A percentile compares a stretch with the other conserved stretches of the same genome.
Conservation (phyloP, 2,888 invertebrate genomes). For the Lepidocyrtinus sp. region DNA sequence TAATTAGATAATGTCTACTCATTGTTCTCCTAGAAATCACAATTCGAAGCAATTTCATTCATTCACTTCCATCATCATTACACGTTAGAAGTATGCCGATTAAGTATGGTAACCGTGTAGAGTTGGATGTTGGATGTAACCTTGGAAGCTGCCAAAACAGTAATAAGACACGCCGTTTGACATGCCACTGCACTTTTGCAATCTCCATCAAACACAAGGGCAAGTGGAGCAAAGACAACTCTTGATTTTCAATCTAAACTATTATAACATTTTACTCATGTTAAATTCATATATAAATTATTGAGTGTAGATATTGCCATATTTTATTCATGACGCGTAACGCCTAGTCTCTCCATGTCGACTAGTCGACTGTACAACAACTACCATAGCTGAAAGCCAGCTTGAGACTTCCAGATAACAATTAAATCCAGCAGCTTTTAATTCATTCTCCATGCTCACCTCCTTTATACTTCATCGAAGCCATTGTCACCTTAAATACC, state of each 20-base stretch:
- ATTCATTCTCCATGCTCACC: background rate
- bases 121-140: background rate
- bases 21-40: background rate
- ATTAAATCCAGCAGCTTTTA: conserved; percentile 1
- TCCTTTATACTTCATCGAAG: background rate
- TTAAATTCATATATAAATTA: background rate
- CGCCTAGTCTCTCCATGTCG: conserved; percentile 5
- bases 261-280: too few relatives aligned
- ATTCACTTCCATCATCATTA: conserved; percentile 1
- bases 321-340: conserved; percentile 9
- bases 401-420: background rate
- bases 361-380: too few relatives aligned
- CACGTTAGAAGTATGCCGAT: too few relatives aligned
- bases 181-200: conserved; percentile 32
- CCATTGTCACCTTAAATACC: conserved; percentile 8
- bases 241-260: too few relatives aligned
- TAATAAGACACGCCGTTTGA: conserved; percentile 20
- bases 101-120: background rate
- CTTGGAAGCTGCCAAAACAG: conserved; percentile 44
- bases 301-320: background rate
- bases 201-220: conserved; percentile 21
- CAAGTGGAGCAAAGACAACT: background rate
- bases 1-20: conserved; percentile 10
- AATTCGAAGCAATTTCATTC: background rate
- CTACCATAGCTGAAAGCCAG: too few relatives aligned